These are phyloP conservation scores for Meloidogyne hapla DNA, from an alignment of 1,140 invertebrate genomes.

Conservation along the genomic window DNA sequence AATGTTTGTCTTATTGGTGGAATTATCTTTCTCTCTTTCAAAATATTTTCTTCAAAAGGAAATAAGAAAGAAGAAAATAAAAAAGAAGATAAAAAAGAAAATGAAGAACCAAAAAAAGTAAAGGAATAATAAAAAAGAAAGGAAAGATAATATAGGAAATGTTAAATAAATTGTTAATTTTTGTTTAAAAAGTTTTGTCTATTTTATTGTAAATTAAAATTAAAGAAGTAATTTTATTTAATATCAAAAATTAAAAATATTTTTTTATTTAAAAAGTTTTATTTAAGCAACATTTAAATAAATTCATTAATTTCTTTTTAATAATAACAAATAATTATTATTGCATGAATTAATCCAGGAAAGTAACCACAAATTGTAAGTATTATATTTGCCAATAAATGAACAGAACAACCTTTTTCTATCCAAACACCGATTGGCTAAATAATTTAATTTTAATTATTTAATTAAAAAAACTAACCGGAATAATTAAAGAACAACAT, in stretches of 20 bases:
- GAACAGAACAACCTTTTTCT: constrained; percentile 20
- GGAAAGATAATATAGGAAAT: neutral
- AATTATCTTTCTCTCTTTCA: neutral
- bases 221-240: too few species aligned
- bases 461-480: constrained; percentile 10
- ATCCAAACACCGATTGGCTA: constrained; percentile 24
- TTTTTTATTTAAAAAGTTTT: neutral
- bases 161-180: neutral
- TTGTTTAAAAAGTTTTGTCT: too few species aligned
- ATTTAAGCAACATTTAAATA: neutral
- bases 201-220: too few species aligned
- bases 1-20: neutral
- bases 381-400: constrained; percentile 4
- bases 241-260: neutral
- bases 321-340: constrained; percentile 30
- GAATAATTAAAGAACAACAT: constrained; percentile 20
- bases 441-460: neutral
- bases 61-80: neutral
- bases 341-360: constrained; percentile 25
- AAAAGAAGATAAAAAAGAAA: neutral
- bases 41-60: neutral
- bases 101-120: neutral
- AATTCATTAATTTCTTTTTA: neutral
- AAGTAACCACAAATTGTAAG: constrained; percentile 18
- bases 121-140: neutral